Base-by-base conservation (phyloP, 2,797 vertebrate genomes). In the Sciurus carolinensis region DNA sequence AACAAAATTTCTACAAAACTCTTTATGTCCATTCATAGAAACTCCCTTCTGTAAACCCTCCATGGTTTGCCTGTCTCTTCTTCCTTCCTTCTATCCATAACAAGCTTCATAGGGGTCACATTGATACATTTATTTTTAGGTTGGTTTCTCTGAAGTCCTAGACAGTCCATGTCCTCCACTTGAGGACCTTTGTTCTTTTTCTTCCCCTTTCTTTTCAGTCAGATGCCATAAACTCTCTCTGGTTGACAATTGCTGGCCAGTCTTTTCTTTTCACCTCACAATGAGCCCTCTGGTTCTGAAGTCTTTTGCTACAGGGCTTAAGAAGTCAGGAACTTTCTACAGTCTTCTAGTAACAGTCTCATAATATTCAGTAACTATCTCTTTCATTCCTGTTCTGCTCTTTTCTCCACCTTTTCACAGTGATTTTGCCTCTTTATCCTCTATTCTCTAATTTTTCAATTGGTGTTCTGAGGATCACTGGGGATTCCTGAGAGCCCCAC, bases 221-320 rank as follows among this genome's bases (percentile, higher is more conserved):
- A 84, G 64, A 76, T 84, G 87, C 67, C 36, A 90, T 18, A 87
- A 71, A 59, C 33, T 80, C 42, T 66, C 17, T 87, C 28, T 77
- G 62, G 26, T 52, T 66, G 28, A 92, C 71, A 59, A 66, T 10
- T 87, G 67, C 26, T 47, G 30, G 57, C 5, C 59, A 80, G 14
- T 59, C 66, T 75, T 76, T 67, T 47, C 24, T 84, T 62, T 82
- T 14, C 30, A 28, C 42, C 57, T 90, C 7, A 7, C 57, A 54
- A 76, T 87, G 80, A 90, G 72, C 24, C 81, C 47, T 73, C n/a
- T 64, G 26, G 39, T 36, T 94, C 8, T 71, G 80, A 89, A 42
- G 67, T 10, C 73, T 75, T 91, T 80, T 87, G 71, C 44, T 87
- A 39, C 30, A 42, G 42, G 50, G 30, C 24, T 28, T 86, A 94